These are phyloP conservation scores for Peromyscus leucopus DNA, from an alignment of 2,113 vertebrate species.

Conservation along the genomic window DNA sequence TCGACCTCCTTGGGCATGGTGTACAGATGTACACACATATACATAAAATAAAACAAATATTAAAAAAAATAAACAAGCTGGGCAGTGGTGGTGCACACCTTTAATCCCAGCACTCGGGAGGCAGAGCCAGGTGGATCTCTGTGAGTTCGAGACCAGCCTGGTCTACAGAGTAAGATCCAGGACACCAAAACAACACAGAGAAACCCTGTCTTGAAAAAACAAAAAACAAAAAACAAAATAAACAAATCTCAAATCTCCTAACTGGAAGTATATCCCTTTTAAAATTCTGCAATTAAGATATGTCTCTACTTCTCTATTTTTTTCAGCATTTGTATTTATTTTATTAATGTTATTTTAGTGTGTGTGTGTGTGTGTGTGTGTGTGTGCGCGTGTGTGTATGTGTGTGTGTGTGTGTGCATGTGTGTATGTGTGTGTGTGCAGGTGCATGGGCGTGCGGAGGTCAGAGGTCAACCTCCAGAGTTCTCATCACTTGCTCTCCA, in stretches of 20 bases:
- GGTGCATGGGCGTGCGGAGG: too few relatives aligned
- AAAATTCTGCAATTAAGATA: background rate
- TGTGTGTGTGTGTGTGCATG: too few relatives aligned
- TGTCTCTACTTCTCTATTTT: background rate
- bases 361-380: background rate
- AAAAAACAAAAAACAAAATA: too few relatives aligned
- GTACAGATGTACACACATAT: background rate
- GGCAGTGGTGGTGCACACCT: too few relatives aligned
- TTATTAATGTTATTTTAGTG: background rate
- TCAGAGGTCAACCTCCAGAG: background rate
- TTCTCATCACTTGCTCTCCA: background rate
- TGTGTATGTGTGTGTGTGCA: too few relatives aligned
- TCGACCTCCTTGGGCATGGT: accelerated
- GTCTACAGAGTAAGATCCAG: too few relatives aligned
- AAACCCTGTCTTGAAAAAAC: too few relatives aligned
- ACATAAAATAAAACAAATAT: background rate
- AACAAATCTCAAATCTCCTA: background rate
- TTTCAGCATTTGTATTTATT: background rate
- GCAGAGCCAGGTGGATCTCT: too few relatives aligned
- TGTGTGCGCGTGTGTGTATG: background rate
- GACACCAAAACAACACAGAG: too few relatives aligned
- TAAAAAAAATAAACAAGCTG: background rate
- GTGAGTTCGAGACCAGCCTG: too few relatives aligned
- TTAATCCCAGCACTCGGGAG: too few relatives aligned
- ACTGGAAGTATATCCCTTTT: background rate